phyloP scores from a whole-genome alignment of 2,797 vertebrate species.

The Tragelaphus eurycerus region DNA sequence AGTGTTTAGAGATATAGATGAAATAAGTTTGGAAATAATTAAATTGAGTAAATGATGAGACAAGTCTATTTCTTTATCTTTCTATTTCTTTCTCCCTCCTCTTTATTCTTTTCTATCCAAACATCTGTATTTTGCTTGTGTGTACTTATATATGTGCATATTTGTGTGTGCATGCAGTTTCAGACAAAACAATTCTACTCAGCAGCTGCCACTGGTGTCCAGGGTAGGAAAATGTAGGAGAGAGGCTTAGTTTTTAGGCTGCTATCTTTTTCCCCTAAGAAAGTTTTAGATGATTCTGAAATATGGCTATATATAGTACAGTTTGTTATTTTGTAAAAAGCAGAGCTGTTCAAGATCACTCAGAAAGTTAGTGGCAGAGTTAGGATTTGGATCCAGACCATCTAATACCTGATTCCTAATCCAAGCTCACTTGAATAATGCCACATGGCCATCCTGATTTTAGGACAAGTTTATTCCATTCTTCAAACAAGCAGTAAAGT shows the following conservation, averaged over 20 bases:
- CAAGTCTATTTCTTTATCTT: background rate
- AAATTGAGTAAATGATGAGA: background rate
- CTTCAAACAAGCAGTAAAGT: background rate
- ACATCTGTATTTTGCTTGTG: too few species aligned
- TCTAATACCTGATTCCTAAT: background rate
- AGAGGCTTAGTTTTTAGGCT: background rate
- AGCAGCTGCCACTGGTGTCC: background rate
- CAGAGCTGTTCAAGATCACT: background rate
- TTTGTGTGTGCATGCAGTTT: background rate
- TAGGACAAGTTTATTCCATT: background rate
- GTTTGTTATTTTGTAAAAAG: background rate
- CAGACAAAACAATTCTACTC: background rate
- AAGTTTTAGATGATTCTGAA: background rate
- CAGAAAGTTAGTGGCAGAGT: background rate
- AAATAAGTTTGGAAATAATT: background rate
- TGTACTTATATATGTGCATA: fast-evolving
- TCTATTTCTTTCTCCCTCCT: background rate
- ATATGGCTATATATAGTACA: background rate
- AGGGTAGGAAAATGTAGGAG: background rate
- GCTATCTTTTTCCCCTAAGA: background rate
- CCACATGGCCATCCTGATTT: background rate
- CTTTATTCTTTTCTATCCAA: background rate
- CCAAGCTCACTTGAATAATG: background rate
- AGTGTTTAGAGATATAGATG: background rate
- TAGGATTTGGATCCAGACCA: background rate